Percentiles rank a stretch among this genome's conserved stretches.
Conservation (phyloP, 2,888 invertebrate genomes). For the Calephelis perditalis region DNA sequence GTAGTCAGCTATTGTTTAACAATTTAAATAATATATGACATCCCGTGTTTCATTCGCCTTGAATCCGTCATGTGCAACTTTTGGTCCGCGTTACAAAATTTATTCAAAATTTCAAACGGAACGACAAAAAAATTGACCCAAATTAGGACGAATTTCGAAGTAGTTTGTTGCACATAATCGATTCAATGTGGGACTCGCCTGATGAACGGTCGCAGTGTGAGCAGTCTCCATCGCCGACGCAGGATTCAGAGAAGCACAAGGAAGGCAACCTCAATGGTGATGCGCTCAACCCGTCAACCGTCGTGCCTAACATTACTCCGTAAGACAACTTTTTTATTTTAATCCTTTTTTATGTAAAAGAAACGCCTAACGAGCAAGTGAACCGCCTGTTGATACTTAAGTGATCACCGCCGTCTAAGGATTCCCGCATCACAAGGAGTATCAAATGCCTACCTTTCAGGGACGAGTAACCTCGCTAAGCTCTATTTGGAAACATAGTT, state of each 20-base stretch:
- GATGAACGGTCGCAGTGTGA: constrained; percentile 78
- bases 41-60: constrained; percentile 79
- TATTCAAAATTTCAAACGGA: constrained; percentile 45
- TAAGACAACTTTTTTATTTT: constrained; percentile 47
- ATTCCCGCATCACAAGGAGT: too few relatives aligned
- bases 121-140: constrained; percentile 49
- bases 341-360: too few relatives aligned
- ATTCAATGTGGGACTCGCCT: constrained; percentile 80
- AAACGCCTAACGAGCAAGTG: too few relatives aligned
- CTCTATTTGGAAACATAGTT: too few relatives aligned
- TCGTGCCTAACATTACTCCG: constrained; percentile 80
- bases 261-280: constrained; percentile 60
- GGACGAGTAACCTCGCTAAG: too few relatives aligned
- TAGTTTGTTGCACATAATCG: constrained; percentile 80
- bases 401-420: too few relatives aligned
- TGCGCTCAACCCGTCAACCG: constrained; percentile 69
- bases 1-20: constrained; percentile 70
- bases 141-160: constrained; percentile 77
- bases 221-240: constrained; percentile 54
- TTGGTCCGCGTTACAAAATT: constrained; percentile 46
- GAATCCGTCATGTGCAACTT: constrained; percentile 79
- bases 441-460: too few relatives aligned
- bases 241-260: constrained; percentile 46
- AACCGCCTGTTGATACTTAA: too few relatives aligned
- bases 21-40: constrained; percentile 77